phyloP scores from a whole-genome alignment of 2,888 invertebrate genomes.

The Brassicogethes aeneus region DNA sequence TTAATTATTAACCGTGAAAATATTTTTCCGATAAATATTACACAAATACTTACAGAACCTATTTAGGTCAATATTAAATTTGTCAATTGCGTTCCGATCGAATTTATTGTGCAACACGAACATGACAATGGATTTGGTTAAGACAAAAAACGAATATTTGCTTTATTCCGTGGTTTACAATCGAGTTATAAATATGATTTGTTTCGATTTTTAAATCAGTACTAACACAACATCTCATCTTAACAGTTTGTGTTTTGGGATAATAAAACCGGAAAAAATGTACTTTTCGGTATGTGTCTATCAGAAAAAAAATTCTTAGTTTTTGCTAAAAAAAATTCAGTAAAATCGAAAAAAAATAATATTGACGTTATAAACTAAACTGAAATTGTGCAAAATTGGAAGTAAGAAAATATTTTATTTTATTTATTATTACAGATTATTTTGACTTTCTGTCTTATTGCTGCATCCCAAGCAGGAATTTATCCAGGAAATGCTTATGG shows the following conservation, averaged over 20 bases:
- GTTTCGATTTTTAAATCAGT: background rate
- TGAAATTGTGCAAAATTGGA: too few relatives aligned
- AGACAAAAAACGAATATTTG: background rate
- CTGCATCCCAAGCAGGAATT: background rate
- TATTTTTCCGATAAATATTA: background rate
- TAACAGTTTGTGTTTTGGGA: too few relatives aligned
- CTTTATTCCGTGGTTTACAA: background rate
- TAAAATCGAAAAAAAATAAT: too few relatives aligned
- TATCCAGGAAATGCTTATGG: background rate
- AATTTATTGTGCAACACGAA: background rate
- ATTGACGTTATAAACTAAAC: too few relatives aligned
- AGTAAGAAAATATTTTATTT: too few relatives aligned
- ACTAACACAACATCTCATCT: background rate
- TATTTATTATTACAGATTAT: background rate
- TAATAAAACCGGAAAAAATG: too few relatives aligned
- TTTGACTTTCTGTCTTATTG: background rate
- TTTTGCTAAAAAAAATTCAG: too few relatives aligned
- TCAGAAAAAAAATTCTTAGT: too few relatives aligned
- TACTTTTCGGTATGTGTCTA: too few relatives aligned
- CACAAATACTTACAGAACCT: too few relatives aligned
- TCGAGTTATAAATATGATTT: background rate
- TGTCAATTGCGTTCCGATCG: background rate
- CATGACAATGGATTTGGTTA: background rate
- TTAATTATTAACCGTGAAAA: background rate
- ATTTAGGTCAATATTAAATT: slow-evolving; percentile 1